A percentile compares a stretch with the other conserved stretches of the same genome.
These are phyloP conservation scores for Paralichthys olivaceus DNA, from an alignment of 2,113 vertebrate genomes.

Conservation along the genomic window DNA sequence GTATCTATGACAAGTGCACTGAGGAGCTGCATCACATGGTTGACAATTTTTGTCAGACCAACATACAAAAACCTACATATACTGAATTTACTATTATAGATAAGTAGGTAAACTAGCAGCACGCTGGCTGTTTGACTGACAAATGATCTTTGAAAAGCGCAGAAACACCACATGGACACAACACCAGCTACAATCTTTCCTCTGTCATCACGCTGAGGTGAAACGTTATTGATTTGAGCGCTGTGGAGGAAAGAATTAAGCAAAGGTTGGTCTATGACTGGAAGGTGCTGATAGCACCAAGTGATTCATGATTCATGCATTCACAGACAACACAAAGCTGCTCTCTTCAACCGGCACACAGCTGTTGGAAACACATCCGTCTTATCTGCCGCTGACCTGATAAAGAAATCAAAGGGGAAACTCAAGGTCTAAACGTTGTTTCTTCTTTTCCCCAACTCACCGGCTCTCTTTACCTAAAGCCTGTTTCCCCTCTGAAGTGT, in stretches of 20 bases:
- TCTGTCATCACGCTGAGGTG: neutral
- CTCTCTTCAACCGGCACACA: slow-evolving; percentile 17
- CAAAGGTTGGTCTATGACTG: neutral
- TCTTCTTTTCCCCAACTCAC: neutral
- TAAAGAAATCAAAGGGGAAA: slow-evolving; percentile 57
- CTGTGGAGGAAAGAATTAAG: slow-evolving; percentile 10
- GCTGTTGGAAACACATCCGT: slow-evolving; percentile 39
- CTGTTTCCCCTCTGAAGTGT: neutral
- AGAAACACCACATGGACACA: neutral
- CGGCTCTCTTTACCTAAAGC: neutral
- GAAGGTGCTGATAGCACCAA: slow-evolving; percentile 28
- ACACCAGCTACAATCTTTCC: neutral
- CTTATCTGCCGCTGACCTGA: slow-evolving; percentile 54
- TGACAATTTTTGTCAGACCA: too few relatives aligned
- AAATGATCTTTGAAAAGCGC: neutral
- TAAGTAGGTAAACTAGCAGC: neutral
- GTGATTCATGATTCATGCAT: slow-evolving; percentile 18
- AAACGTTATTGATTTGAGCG: neutral
- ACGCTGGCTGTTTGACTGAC: neutral
- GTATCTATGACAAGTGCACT: too few relatives aligned
- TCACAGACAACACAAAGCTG: slow-evolving; percentile 36
- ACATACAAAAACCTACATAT: too few relatives aligned
- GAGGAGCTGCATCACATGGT: too few relatives aligned
- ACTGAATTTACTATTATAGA: neutral
- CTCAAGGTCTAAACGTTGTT: slow-evolving; percentile 53